Base-by-base conservation (phyloP, 2,888 invertebrate species). In the Heteropelma amictum region DNA sequence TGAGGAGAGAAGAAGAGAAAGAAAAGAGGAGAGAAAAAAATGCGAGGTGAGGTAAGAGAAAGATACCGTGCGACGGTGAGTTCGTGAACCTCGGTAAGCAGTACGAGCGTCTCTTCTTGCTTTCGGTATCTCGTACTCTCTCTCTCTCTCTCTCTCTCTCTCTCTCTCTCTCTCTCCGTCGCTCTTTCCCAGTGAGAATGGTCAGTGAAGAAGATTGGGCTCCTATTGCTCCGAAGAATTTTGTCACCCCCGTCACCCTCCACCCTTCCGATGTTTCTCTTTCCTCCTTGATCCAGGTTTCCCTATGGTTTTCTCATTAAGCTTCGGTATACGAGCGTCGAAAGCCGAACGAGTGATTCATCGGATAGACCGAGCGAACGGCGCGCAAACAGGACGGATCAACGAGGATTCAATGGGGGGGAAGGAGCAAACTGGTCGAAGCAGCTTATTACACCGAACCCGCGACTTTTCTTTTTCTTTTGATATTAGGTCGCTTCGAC, bases 1-100 rank as follows among this genome's bases (percentile, higher is more conserved):
- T 54, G 53, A 54, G 61, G 51, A 67, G 79, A 78, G 82, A 80
- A 74, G 58, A 61, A 60, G 60, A 35, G 63, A 68, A 56, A 45
- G 54, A 54, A 33, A 56, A 38, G 72, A 71, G 74, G 65, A 70
- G 54, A 74, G 51, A 68, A 51, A 53, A 71, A 51, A 71, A 17
- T 4, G 23, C 42, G 40, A 28, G 23, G 49, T 56, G 58, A 68
- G 54, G 77, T 53, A 70, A 61, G 77, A 61, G 77, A 73, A 54
- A 51, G 69, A 70, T 42, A 58, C 65, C 38, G 23, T 14, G 51
- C 26, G 75, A 65, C 74, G 78, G 60, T 61, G 67, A 60, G 69
- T 70, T 75, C 54, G 74, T 61, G 70, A 75, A 75, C 70, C 70
- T 67, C 42, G 38, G 33, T 26, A 60, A 47, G 54, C 54, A 61